Evolutionary conservation across 2,113 vertebrate genomes (phyloP).

Genomic region (Carlito syrichta): DNA sequence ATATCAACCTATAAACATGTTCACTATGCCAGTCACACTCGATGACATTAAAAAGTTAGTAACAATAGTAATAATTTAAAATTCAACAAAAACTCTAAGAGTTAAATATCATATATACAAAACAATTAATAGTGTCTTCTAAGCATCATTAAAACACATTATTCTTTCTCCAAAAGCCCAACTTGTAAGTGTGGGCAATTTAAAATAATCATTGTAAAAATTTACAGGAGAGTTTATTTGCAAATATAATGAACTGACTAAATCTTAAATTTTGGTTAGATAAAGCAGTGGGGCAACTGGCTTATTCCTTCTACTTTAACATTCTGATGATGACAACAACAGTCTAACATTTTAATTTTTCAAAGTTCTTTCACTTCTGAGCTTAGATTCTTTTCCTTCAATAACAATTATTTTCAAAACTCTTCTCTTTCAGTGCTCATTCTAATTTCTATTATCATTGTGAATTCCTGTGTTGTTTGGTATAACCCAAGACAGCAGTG

Average conservation of each 20-base stretch:
- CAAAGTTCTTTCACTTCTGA: constrained; percentile 2
- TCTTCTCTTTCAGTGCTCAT: background rate
- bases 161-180: background rate
- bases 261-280: background rate
- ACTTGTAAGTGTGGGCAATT: background rate
- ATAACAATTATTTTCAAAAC: constrained; percentile 25
- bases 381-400: background rate
- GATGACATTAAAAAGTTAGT: background rate
- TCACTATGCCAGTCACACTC: background rate
- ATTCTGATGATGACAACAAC: background rate
- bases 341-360: background rate
- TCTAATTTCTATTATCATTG: background rate
- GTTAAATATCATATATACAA: background rate
- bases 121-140: background rate
- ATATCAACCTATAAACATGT: background rate
- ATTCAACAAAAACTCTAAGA: constrained; percentile 2
- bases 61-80: background rate
- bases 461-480: background rate
- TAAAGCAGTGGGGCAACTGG: background rate
- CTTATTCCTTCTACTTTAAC: background rate
- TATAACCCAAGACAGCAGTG: background rate
- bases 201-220: background rate
- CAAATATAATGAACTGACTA: background rate
- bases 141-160: background rate
- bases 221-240: background rate